Evolutionary conservation across 1,140 invertebrate species (phyloP).

Genomic region (Tenebrio molitor): DNA sequence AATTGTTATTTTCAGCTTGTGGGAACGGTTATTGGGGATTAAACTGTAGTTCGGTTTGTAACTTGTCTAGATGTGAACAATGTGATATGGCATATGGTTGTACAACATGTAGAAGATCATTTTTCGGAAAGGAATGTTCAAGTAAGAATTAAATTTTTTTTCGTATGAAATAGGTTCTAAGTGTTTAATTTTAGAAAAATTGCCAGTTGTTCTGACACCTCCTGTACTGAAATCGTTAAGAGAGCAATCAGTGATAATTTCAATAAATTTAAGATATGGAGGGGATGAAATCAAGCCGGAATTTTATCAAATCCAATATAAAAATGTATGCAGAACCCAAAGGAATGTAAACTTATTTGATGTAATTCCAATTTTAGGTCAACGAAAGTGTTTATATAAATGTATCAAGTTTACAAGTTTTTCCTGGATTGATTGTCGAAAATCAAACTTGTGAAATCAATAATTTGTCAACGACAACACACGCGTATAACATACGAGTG

Average conservation of each 20-base stretch:
- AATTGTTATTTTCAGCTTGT: background rate
- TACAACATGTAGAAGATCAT: background rate
- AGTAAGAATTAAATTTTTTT: too few species aligned
- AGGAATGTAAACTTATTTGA: too few species aligned
- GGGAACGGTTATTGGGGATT: background rate
- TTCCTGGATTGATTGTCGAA: too few species aligned
- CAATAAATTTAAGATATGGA: background rate
- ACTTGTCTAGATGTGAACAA: background rate
- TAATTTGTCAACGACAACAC: background rate
- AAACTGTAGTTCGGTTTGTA: background rate
- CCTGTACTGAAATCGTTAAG: background rate
- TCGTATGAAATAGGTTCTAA: background rate
- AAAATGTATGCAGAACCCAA: slow-evolving; percentile 60
- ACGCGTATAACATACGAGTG: background rate
- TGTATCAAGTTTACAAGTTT: too few species aligned
- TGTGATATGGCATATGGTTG: background rate
- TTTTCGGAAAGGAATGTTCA: background rate
- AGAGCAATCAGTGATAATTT: background rate
- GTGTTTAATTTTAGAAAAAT: background rate
- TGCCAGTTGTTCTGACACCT: background rate
- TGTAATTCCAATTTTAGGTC: too few species aligned
- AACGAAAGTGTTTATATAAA: too few species aligned
- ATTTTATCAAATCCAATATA: slow-evolving; percentile 9
- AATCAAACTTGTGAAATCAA: background rate
- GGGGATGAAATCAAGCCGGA: background rate